Conservation (phyloP, 1,140 invertebrate genomes). For the Zeugodacus cucurbitae region DNA sequence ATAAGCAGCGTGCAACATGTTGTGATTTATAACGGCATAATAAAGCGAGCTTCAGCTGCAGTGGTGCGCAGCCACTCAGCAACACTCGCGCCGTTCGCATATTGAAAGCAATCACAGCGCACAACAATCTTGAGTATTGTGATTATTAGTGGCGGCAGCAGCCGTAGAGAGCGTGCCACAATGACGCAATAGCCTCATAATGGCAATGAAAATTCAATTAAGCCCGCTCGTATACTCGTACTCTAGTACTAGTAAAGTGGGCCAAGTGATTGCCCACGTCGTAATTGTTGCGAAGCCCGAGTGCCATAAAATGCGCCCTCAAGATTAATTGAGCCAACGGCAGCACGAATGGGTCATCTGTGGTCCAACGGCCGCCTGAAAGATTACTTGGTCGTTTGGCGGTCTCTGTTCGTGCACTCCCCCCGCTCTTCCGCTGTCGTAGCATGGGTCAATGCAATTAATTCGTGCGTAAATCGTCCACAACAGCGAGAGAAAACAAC, state of each 20-base stretch:
- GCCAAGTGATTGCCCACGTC: not conserved
- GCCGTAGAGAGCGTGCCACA: not conserved
- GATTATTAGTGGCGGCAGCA: not conserved
- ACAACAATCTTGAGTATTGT: not conserved
- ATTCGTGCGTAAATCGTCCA: not conserved
- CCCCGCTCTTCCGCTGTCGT: not conserved
- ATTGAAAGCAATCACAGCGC: not conserved
- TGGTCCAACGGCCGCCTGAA: not conserved
- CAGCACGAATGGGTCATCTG: not conserved
- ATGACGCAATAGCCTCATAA: not conserved
- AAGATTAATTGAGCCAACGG: conserved; percentile 30
- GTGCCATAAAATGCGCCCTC: conserved; percentile 9
- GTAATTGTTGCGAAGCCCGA: not conserved
- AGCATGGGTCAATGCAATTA: not conserved
- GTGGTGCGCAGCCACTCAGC: not conserved
- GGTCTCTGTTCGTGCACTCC: not conserved
- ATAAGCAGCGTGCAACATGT: not conserved
- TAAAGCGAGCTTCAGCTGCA: not conserved
- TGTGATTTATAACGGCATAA: conserved; percentile 31
- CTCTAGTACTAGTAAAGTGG: not conserved
- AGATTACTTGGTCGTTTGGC: not conserved
- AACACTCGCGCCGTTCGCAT: not conserved
- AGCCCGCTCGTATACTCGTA: conserved; percentile 14
- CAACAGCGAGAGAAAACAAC: not conserved
- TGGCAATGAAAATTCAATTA: conserved; percentile 36